Conservation (phyloP, 2,888 invertebrate genomes). For the Ypsolopha scabrella region DNA sequence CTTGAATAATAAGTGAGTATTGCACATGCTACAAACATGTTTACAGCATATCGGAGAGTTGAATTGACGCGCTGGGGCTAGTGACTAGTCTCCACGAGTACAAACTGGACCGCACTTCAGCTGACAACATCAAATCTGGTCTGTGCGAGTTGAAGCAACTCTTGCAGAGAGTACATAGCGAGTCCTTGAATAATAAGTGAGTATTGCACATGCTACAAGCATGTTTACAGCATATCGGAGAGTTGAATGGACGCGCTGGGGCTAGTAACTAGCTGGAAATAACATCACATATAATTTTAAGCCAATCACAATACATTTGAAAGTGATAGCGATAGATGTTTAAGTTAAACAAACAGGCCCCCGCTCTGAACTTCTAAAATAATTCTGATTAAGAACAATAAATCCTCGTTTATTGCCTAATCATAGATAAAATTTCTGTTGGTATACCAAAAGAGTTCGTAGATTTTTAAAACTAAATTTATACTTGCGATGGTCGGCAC, state of each 20-base stretch:
- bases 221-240: conserved; percentile 24
- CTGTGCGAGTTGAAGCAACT: conserved; percentile 31
- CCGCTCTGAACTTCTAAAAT: too few relatives aligned
- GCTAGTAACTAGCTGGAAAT: conserved; percentile 32
- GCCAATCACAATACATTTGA: too few relatives aligned
- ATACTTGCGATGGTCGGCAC: too few relatives aligned
- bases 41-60: conserved; percentile 28
- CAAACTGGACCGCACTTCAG: conserved; percentile 26
- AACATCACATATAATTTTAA: too few relatives aligned
- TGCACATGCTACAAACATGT: background rate
- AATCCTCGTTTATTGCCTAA: too few relatives aligned
- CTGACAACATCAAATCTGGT: conserved; percentile 27
- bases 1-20: conserved; percentile 38
- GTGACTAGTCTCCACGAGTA: conserved; percentile 37
- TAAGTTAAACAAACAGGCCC: too few relatives aligned
- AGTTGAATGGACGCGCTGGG: conserved; percentile 36
- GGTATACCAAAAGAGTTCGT: too few relatives aligned
- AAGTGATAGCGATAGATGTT: too few relatives aligned
- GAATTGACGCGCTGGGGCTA: conserved; percentile 34
- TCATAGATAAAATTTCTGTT: too few relatives aligned
- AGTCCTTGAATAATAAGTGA: conserved; percentile 37
- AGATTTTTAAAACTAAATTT: too few relatives aligned
- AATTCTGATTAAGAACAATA: too few relatives aligned
- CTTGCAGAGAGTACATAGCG: conserved; percentile 35
- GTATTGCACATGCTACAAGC: conserved; percentile 12